Conservation (phyloP, 2,888 invertebrate species). For the Adineta ricciae region DNA sequence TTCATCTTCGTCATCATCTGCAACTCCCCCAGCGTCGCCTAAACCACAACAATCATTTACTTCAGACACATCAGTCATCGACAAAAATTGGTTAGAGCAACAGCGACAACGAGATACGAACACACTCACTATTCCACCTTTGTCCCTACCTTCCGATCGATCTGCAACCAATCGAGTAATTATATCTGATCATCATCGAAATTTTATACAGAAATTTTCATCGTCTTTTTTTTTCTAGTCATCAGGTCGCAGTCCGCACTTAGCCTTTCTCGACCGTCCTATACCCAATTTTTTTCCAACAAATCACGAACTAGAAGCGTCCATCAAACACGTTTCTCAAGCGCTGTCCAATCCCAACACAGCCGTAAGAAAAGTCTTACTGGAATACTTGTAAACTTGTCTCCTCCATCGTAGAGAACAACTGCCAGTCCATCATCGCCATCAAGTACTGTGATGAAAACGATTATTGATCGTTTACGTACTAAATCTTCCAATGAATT, state of each 20-base stretch:
- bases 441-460: neutral
- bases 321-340: conserved; percentile 12
- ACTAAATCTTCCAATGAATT: neutral
- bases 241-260: neutral
- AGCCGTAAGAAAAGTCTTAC: too few species aligned
- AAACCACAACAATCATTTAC: neutral
- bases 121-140: neutral
- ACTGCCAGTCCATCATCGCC: neutral
- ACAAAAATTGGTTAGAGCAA: neutral
- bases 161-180: neutral
- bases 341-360: neutral
- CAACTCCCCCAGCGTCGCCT: neutral
- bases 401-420: neutral
- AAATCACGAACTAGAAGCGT: neutral
- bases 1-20: neutral
- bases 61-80: neutral
- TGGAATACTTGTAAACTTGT: too few species aligned
- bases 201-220: neutral
- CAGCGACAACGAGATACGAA: neutral
- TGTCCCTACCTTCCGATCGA: neutral
- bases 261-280: neutral
- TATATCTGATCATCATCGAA: neutral
- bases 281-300: neutral
- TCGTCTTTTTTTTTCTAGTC: neutral
- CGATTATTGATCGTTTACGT: neutral